phyloP scores from a whole-genome alignment of 53 echinoderm and acorn worm species.

The Apostichopus leukothele region DNA sequence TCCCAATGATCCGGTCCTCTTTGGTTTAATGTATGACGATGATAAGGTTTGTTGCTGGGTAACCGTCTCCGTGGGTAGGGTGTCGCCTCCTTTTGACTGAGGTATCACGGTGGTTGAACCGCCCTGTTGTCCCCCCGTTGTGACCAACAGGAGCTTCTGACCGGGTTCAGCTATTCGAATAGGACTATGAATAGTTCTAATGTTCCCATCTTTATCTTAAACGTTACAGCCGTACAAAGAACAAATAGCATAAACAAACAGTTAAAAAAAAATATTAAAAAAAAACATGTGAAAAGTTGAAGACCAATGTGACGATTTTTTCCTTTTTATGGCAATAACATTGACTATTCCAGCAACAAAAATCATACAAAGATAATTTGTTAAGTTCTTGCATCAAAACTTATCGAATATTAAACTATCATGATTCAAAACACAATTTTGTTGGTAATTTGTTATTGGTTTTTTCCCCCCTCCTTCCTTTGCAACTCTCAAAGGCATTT shows the following conservation, averaged over 20 bases:
- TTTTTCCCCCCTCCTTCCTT: no score
- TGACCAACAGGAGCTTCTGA: conserved; percentile 32
- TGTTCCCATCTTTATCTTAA: conserved; percentile 72
- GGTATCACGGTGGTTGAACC: neutral
- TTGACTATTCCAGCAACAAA: no score
- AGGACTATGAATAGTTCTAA: conserved; percentile 65
- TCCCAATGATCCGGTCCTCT: conserved; percentile 86
- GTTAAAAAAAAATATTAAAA: neutral
- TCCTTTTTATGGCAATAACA: no score
- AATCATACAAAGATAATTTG: no score
- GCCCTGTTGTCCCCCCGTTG: neutral
- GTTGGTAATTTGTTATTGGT: no score
- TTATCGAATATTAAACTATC: no score
- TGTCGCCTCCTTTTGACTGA: conserved; percentile 9
- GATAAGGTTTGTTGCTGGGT: neutral
- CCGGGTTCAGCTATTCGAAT: conserved; percentile 43
- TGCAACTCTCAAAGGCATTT: no score
- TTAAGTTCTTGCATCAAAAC: no score
- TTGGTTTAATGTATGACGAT: conserved; percentile 59
- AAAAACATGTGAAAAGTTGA: no score
- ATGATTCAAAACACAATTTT: no score
- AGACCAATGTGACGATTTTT: no score
- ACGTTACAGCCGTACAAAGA: neutral
- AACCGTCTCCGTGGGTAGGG: conserved; percentile 15
- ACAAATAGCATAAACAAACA: no score